Conservation (phyloP, 1,140 invertebrate genomes). For the Drosophila pseudoananassae region DNA sequence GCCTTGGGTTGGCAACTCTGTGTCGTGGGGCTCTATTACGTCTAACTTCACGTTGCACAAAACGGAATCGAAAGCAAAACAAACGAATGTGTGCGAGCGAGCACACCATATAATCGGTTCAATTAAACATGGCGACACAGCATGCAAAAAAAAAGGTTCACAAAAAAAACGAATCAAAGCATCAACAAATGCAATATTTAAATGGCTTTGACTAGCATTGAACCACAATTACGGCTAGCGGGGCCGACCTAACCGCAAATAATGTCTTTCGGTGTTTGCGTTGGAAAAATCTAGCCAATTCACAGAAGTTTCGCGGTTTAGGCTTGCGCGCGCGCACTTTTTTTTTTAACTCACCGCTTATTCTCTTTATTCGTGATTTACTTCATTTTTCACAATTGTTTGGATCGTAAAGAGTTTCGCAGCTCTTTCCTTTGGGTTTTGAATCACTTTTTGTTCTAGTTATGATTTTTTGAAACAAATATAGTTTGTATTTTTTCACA, state of each 20-base stretch:
- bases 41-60: slow-evolving; percentile 78
- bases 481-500: slow-evolving; percentile 36
- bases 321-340: slow-evolving; percentile 52
- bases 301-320: slow-evolving; percentile 36
- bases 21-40: slow-evolving; percentile 32
- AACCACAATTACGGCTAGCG: not conserved
- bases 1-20: slow-evolving; percentile 53
- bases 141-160: slow-evolving; percentile 56
- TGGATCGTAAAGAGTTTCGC: slow-evolving; percentile 15
- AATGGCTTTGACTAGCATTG: slow-evolving; percentile 10
- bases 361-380: slow-evolving; percentile 41
- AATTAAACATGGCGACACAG: slow-evolving; percentile 78
- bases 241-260: not conserved
- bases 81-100: slow-evolving; percentile 65
- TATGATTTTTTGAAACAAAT: slow-evolving; percentile 22
- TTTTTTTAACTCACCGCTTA: slow-evolving; percentile 60
- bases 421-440: slow-evolving; percentile 24
- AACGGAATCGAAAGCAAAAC: slow-evolving; percentile 77
- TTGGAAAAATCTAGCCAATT: not conserved
- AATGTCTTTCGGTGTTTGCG: too few species aligned
- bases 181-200: slow-evolving; percentile 45
- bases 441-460: slow-evolving; percentile 12
- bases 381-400: slow-evolving; percentile 56
- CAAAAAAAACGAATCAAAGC: slow-evolving; percentile 28
- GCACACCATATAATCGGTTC: slow-evolving; percentile 40